These are phyloP conservation scores for Heteromurus nitidus DNA, from an alignment of 2,888 invertebrate genomes.

Conservation along the genomic window DNA sequence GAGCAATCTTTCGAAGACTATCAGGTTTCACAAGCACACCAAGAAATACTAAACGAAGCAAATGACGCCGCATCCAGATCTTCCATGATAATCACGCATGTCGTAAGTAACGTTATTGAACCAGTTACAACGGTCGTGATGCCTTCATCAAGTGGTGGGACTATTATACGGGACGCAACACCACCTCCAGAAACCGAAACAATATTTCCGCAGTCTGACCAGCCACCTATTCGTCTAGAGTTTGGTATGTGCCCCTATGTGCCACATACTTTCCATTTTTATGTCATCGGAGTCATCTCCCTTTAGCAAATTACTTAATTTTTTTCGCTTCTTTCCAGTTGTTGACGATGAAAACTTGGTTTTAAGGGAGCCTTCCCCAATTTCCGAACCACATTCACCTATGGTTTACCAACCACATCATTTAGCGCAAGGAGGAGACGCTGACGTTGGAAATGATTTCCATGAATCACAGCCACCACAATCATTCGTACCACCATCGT, in stretches of 20 bases:
- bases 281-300: too few relatives aligned
- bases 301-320: too few relatives aligned
- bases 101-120: constrained; percentile 42
- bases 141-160: constrained; percentile 14
- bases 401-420: not conserved
- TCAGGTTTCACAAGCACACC: too few relatives aligned
- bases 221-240: constrained; percentile 30
- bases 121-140: constrained; percentile 42
- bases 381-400: not conserved
- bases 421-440: too few relatives aligned
- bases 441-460: too few relatives aligned
- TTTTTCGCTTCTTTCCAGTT: constrained; percentile 29
- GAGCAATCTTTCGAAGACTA: too few relatives aligned
- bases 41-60: not conserved
- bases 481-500: too few relatives aligned
- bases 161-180: not conserved
- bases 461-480: not conserved
- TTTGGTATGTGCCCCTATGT: constrained; percentile 22
- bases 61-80: constrained; percentile 7
- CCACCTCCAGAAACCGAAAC: not conserved
- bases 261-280: not conserved
- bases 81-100: constrained; percentile 45
- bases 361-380: not conserved
- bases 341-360: constrained; percentile 36
- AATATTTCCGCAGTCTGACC: not conserved